Conservation (phyloP, 1,140 invertebrate genomes). For the Rhizoglyphus robini region DNA sequence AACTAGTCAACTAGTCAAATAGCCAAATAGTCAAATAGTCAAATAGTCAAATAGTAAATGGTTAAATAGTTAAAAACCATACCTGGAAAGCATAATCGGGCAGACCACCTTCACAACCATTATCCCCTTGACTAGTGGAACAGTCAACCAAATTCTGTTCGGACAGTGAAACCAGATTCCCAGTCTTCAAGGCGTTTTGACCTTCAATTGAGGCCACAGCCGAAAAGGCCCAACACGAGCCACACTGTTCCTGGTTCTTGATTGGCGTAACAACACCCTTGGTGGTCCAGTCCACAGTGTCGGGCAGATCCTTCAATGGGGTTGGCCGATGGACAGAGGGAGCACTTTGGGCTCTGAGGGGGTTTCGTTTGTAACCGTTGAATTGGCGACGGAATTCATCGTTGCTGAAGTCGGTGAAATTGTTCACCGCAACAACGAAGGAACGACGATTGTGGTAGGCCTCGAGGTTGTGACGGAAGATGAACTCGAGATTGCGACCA, state of each 20-base stretch:
- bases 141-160: constrained; percentile 98
- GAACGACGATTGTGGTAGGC: neutral
- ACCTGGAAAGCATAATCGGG: constrained; percentile 71
- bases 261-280: constrained; percentile 58
- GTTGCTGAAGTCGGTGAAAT: constrained; percentile 20
- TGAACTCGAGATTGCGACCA: constrained; percentile 5
- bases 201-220: constrained; percentile 85
- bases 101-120: constrained; percentile 86
- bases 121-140: constrained; percentile 71
- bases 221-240: constrained; percentile 89
- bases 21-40: too few species aligned
- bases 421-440: neutral
- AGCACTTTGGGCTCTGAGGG: neutral
- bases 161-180: constrained; percentile 71
- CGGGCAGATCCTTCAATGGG: constrained; percentile 42
- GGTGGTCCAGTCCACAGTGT: constrained; percentile 67
- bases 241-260: constrained; percentile 54
- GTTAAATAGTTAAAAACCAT: too few species aligned
- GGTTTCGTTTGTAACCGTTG: neutral
- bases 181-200: constrained; percentile 75
- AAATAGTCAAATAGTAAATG: too few species aligned
- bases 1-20: too few species aligned
- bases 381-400: constrained; percentile 45
- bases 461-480: constrained; percentile 1
- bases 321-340: neutral